Evolutionary conservation across 2,888 invertebrate genomes (phyloP).

Genomic region (Drosophila paucipuncta): DNA sequence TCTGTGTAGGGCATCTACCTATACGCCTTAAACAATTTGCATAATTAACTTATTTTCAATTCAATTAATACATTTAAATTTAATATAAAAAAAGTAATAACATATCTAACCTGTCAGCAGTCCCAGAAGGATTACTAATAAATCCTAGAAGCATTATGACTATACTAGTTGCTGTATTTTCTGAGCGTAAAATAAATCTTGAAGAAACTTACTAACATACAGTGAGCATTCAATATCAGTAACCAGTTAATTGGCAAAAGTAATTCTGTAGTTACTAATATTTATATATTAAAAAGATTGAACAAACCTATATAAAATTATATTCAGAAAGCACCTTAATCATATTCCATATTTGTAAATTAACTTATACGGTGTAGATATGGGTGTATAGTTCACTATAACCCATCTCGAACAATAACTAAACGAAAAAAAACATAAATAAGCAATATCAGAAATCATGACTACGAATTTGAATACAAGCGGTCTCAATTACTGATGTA

Average conservation of each 20-base stretch:
- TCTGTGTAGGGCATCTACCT: slow-evolving; percentile 13
- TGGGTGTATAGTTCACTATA: not conserved
- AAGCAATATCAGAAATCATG: slow-evolving; percentile 5
- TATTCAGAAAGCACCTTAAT: slow-evolving; percentile 1
- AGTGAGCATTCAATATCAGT: slow-evolving; percentile 15
- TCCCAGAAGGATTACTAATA: not conserved
- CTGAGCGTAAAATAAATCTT: slow-evolving; percentile 11
- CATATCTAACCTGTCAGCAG: not conserved
- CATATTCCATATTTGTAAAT: not conserved
- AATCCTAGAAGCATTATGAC: slow-evolving; percentile 2
- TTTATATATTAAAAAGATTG: not conserved
- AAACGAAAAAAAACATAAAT: not conserved
- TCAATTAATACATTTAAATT: not conserved
- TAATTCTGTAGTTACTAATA: not conserved
- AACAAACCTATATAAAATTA: not conserved
- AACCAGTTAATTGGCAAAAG: not conserved
- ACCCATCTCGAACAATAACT: slow-evolving; percentile 1
- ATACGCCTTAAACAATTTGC: not conserved
- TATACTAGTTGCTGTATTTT: not conserved
- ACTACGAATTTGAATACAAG: slow-evolving; percentile 30
- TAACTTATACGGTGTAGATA: not conserved
- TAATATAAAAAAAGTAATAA: not conserved
- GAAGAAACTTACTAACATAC: slow-evolving; percentile 6
- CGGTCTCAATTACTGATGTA: slow-evolving; percentile 4
- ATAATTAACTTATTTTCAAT: not conserved